Conservation (phyloP, 53 echinoderm and acorn worm species). For the Hippasteria phrygiana region DNA sequence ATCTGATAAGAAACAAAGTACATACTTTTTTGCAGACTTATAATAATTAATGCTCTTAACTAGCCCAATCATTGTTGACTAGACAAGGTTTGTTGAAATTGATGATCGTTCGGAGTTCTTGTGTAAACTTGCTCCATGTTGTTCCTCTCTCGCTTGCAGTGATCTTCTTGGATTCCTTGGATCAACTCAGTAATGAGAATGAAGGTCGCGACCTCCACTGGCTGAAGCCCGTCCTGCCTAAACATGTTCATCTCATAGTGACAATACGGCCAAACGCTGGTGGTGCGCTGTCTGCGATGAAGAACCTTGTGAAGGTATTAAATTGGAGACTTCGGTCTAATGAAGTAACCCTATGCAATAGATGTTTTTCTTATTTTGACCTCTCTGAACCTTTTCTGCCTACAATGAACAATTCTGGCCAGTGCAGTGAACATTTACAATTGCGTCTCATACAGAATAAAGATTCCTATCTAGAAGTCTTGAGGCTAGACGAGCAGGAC, state of each 20-base stretch:
- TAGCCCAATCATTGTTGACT: too few species aligned
- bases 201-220: constrained; percentile 90
- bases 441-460: constrained; percentile 10
- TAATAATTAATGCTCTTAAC: too few species aligned
- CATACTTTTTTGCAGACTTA: too few species aligned
- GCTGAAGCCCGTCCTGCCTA: constrained; percentile 77
- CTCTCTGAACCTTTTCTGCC: too few species aligned
- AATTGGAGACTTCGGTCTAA: background rate
- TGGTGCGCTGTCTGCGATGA: constrained; percentile 77
- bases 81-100: too few species aligned
- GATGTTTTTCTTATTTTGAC: too few species aligned
- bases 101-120: too few species aligned
- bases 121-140: background rate
- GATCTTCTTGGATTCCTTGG: constrained; percentile 91
- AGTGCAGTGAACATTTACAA: too few species aligned
- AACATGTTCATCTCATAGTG: constrained; percentile 78
- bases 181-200: constrained; percentile 89
- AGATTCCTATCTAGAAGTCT: constrained; percentile 29
- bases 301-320: constrained; percentile 61
- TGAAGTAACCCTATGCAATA: background rate
- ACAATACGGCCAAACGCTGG: constrained; percentile 83
- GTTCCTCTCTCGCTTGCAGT: constrained; percentile 48
- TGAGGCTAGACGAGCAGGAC: constrained; percentile 34
- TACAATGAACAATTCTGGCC: too few species aligned
- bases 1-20: too few species aligned